Evolutionary conservation across 2,888 invertebrate species (phyloP).

Genomic region (Asteroscopus sphinx): DNA sequence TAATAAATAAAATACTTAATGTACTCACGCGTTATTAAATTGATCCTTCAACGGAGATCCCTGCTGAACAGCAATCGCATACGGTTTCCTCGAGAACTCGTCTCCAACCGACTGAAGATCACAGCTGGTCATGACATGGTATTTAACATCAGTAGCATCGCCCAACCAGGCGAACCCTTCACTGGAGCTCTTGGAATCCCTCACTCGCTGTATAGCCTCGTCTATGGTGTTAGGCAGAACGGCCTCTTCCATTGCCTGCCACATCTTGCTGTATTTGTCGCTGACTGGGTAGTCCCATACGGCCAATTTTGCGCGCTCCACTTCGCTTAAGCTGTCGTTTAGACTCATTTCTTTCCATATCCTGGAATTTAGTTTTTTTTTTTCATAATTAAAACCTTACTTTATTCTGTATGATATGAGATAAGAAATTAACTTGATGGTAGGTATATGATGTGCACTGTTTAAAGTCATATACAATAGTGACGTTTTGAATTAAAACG

Average conservation of each 20-base stretch:
- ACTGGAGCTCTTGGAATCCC: slow-evolving; percentile 91
- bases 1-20: background rate
- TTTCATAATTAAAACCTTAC: background rate
- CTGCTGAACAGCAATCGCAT: slow-evolving; percentile 99
- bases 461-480: slow-evolving; percentile 27
- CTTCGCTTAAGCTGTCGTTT: slow-evolving; percentile 96
- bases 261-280: slow-evolving; percentile 99
- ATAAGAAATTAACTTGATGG: too few species aligned
- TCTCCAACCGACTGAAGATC: slow-evolving; percentile 98
- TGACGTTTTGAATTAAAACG: slow-evolving; percentile 28
- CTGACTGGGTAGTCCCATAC: slow-evolving; percentile 99
- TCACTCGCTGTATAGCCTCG: slow-evolving; percentile 93
- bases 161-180: slow-evolving; percentile 96
- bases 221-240: slow-evolving; percentile 94
- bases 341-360: slow-evolving; percentile 99
- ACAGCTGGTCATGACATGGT: slow-evolving; percentile 94
- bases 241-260: slow-evolving; percentile 97
- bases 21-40: slow-evolving; percentile 97
- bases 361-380: slow-evolving; percentile 81
- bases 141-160: slow-evolving; percentile 96
- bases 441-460: slow-evolving; percentile 5
- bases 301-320: slow-evolving; percentile 97
- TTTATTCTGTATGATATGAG: too few species aligned
- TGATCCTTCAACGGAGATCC: slow-evolving; percentile 98
- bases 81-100: slow-evolving; percentile 99